Percentiles rank a stretch among this genome's conserved stretches.
Evolutionary conservation across 2,797 vertebrate species (phyloP).

Genomic region (Rhincodon typus): DNA sequence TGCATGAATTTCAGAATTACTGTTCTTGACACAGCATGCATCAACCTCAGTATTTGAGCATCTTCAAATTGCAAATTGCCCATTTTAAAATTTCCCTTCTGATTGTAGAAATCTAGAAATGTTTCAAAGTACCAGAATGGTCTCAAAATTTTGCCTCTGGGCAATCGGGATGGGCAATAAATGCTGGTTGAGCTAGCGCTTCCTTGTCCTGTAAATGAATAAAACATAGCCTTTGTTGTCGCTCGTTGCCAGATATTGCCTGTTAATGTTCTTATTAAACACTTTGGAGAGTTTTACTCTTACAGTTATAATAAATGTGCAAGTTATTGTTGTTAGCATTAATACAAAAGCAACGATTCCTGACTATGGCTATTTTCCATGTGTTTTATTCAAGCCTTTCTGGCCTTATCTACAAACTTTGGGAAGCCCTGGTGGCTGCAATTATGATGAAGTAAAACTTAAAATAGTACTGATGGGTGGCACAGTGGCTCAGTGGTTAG

Average conservation of each 20-base stretch:
- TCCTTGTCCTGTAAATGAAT: too few species aligned
- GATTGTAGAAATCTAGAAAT: neutral
- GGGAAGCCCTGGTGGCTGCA: neutral
- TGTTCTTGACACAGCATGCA: neutral
- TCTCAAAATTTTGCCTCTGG: neutral
- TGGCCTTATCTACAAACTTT: neutral
- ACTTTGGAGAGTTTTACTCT: neutral
- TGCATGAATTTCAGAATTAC: neutral
- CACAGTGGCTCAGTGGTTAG: too few species aligned
- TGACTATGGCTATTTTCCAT: neutral
- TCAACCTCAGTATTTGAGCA: neutral
- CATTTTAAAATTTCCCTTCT: neutral
- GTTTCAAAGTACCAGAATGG: neutral
- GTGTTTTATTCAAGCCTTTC: neutral
- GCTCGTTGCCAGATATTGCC: neutral
- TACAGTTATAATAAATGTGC: neutral
- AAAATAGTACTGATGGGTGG: neutral
- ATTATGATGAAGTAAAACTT: neutral
- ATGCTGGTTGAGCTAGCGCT: too few species aligned
- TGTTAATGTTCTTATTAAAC: neutral
- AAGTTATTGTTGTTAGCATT: neutral
- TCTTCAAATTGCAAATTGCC: neutral
- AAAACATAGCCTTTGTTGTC: neutral
- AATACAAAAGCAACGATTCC: neutral
- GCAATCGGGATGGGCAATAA: too few species aligned